These are phyloP conservation scores for Gonatopus flavifemur DNA, from an alignment of 1,140 invertebrate genomes.

Conservation along the genomic window DNA sequence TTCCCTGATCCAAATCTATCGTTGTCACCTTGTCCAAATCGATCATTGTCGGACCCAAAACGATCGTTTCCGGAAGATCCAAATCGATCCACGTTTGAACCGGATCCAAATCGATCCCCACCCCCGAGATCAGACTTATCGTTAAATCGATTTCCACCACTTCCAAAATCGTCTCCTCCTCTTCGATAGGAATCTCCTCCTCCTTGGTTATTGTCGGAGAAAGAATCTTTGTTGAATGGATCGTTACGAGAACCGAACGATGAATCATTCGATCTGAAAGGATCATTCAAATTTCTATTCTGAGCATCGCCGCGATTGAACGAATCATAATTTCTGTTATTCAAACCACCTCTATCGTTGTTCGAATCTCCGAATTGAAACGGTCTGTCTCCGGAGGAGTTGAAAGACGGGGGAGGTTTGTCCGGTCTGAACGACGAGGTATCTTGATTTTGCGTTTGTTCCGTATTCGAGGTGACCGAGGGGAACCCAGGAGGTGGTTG, in stretches of 20 bases:
- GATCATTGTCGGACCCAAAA: constrained; percentile 16
- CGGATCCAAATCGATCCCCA: constrained; percentile 15
- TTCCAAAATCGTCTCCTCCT: not conserved
- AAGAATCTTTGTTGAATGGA: constrained; percentile 20
- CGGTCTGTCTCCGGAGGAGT: too few species aligned
- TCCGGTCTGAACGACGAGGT: too few species aligned
- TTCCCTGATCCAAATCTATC: constrained; percentile 19
- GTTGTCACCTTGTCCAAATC: constrained; percentile 6
- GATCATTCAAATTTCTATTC: not conserved
- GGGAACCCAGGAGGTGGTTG: constrained; percentile 33
- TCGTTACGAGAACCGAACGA: constrained; percentile 26
- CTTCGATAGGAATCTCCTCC: not conserved
- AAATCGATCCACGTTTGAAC: constrained; percentile 15
- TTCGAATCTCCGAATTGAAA: too few species aligned
- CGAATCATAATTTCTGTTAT: too few species aligned
- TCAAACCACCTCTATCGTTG: too few species aligned
- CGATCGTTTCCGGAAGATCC: constrained; percentile 12
- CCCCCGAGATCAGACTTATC: constrained; percentile 7
- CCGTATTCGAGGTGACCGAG: constrained; percentile 8
- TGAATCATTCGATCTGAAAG: constrained; percentile 15
- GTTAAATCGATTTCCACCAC: constrained; percentile 12
- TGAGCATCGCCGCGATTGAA: too few species aligned
- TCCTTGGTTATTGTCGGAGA: too few species aligned
- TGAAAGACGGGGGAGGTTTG: too few species aligned
- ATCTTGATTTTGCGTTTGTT: constrained; percentile 11